Percentiles rank a stretch among this genome's conserved stretches.
phyloP scores from a whole-genome alignment of 23 tunicate genomes.

The Clavelina lepadiformis region DNA sequence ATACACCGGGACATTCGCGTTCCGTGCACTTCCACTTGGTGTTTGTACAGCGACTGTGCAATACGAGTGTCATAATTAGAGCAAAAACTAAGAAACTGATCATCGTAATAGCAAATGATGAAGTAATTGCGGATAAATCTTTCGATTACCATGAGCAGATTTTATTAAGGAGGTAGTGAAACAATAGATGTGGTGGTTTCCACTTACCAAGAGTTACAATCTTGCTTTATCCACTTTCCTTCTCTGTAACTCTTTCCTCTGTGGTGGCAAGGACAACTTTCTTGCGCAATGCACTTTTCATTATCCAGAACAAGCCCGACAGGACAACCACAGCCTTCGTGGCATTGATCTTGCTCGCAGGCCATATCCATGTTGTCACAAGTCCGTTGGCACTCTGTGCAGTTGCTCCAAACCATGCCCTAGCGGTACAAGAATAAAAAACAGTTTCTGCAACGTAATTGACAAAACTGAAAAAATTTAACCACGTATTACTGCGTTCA shows the following conservation, averaged over 20 bases:
- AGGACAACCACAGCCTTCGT: constrained; percentile 90
- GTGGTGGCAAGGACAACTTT: constrained; percentile 69
- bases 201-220: constrained; percentile 83
- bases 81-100: too few species aligned
- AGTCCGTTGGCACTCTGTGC: constrained; percentile 88
- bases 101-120: too few species aligned
- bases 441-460: too few species aligned
- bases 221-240: constrained; percentile 71
- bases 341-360: constrained; percentile 61
- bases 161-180: too few species aligned
- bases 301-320: constrained; percentile 47
- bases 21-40: constrained; percentile 78
- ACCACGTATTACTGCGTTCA: background rate
- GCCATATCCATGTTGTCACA: constrained; percentile 76
- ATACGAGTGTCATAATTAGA: too few species aligned
- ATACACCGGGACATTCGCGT: constrained; percentile 67
- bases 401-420: constrained; percentile 77
- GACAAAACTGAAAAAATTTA: background rate
- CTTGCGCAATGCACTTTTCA: constrained; percentile 48
- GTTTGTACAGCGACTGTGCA: constrained; percentile 78
- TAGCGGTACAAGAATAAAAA: background rate
- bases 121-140: too few species aligned
- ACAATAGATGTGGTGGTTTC: too few species aligned
- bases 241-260: constrained; percentile 68
- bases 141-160: too few species aligned